A percentile compares a stretch with the other conserved stretches of the same genome.
These are phyloP conservation scores for Anhinga rufa DNA, from an alignment of 2,113 vertebrate genomes.

Conservation along the genomic window DNA sequence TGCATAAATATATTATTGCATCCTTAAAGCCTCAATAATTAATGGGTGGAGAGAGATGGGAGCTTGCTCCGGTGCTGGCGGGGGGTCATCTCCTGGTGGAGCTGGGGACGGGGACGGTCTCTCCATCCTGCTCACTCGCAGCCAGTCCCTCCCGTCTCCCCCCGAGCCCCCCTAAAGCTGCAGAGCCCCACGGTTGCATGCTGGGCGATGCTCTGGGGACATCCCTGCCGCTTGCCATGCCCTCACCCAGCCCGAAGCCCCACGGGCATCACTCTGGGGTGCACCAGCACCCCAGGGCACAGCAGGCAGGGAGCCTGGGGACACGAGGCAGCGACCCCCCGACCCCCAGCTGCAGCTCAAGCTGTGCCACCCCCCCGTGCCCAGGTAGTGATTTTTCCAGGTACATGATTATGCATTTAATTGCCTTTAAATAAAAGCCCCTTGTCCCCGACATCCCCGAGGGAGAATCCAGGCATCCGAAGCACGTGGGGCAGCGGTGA, in stretches of 20 bases:
- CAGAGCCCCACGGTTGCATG: rapidly evolving
- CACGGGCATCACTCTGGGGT: not conserved
- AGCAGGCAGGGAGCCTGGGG: not conserved
- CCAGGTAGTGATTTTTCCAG: rapidly evolving
- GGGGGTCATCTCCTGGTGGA: not conserved
- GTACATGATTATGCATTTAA: not conserved
- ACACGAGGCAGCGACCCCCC: not conserved
- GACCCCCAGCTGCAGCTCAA: not conserved
- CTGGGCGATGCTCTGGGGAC: not conserved
- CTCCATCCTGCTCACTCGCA: not conserved
- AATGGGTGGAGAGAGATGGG: not conserved
- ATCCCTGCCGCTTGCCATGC: not conserved
- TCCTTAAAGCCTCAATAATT: not conserved
- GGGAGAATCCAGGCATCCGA: too few relatives aligned
- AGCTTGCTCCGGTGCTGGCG: rapidly evolving
- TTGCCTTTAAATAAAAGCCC: not conserved
- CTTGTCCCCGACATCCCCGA: rapidly evolving
- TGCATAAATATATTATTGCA: not conserved
- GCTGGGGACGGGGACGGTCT: not conserved
- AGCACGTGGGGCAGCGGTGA: not conserved
- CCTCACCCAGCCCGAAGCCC: not conserved
- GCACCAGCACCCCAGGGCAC: not conserved
- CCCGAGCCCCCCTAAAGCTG: not conserved
- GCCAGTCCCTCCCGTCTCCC: not conserved
- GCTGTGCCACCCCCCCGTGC: not conserved